These are phyloP conservation scores for Tragelaphus strepsiceros DNA, from an alignment of 2,113 vertebrate species.

Conservation along the genomic window DNA sequence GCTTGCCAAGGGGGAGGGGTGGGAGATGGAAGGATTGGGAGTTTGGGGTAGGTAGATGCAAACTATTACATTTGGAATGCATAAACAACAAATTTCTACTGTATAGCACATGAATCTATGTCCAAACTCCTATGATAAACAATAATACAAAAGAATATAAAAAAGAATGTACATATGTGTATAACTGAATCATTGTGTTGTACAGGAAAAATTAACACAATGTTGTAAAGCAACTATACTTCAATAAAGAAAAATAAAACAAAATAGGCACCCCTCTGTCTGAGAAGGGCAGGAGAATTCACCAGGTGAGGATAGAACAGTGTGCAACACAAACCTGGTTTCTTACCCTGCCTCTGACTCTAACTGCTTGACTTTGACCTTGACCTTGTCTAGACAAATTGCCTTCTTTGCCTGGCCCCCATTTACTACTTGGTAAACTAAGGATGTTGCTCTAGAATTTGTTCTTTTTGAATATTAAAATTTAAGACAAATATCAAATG, in stretches of 20 bases:
- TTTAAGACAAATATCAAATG: background rate
- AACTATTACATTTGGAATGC: background rate
- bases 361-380: background rate
- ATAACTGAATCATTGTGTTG: background rate
- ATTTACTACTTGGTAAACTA: background rate
- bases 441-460: background rate
- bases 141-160: background rate
- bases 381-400: background rate
- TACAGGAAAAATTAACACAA: background rate
- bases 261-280: background rate
- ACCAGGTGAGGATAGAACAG: background rate
- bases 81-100: background rate
- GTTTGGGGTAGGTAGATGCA: background rate
- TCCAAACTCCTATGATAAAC: background rate
- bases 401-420: background rate
- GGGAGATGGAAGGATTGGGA: background rate
- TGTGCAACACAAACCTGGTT: rapidly evolving
- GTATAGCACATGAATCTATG: background rate
- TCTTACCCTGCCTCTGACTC: background rate
- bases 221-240: background rate
- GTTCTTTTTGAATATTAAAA: background rate
- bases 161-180: background rate
- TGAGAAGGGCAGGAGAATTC: background rate
- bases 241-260: background rate
- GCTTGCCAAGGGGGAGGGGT: background rate